A percentile compares a stretch with the other conserved stretches of the same genome.
These are phyloP conservation scores for Sthenelais limicola DNA, from an alignment of 2,888 invertebrate genomes.

Conservation along the genomic window DNA sequence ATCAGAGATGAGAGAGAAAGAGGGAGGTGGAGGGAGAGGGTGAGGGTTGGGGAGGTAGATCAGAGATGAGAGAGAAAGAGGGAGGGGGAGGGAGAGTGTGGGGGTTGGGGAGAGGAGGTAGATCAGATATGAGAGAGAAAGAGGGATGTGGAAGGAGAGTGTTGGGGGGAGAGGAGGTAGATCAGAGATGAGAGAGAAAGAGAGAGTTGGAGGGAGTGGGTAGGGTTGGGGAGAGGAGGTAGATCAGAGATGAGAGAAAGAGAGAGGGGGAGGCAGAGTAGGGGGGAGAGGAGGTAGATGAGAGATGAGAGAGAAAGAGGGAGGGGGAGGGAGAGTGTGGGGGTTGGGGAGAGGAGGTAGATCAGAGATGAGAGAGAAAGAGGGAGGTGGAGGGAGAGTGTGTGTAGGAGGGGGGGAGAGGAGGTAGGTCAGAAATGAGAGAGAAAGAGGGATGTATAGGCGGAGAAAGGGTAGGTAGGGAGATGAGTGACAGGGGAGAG, in stretches of 20 bases:
- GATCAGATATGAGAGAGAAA: too few species aligned
- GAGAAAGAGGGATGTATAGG: background rate
- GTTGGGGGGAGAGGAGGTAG: too few species aligned
- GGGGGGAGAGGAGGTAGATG: background rate
- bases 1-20: background rate
- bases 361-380: background rate
- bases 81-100: too few species aligned
- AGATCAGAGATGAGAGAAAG: background rate
- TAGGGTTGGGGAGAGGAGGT: background rate
- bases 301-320: background rate
- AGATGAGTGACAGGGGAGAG: background rate
- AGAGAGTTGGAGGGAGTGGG: too few species aligned
- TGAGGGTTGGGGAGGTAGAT: too few species aligned
- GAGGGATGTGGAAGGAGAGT: too few species aligned
- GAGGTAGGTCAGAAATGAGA: too few species aligned
- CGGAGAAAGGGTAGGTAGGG: background rate
- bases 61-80: too few species aligned
- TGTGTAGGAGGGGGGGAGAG: too few species aligned
- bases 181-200: too few species aligned
- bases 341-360: background rate
- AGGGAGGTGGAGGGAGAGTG: too few species aligned
- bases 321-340: background rate
- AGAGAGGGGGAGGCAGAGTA: background rate
- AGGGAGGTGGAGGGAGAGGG: background rate
- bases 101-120: too few species aligned